These are phyloP conservation scores for Meles meles DNA, from an alignment of 2,113 vertebrate genomes.

Conservation along the genomic window DNA sequence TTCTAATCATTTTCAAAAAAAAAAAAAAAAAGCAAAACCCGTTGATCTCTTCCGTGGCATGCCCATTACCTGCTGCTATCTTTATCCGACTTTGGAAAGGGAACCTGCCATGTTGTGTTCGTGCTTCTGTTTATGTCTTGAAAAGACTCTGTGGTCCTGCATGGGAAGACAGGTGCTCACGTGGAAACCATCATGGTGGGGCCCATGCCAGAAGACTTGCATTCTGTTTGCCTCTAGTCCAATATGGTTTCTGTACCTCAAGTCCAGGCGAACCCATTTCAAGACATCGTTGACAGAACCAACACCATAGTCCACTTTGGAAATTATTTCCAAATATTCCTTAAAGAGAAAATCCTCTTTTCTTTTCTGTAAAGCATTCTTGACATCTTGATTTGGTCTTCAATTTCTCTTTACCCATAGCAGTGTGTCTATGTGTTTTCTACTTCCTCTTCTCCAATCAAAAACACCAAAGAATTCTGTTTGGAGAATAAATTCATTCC, in stretches of 20 bases:
- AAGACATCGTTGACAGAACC: neutral
- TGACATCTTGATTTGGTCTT: neutral
- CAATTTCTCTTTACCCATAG: neutral
- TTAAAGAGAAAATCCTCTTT: neutral
- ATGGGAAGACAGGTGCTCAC: neutral
- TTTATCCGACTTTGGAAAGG: neutral
- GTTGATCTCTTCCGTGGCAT: neutral
- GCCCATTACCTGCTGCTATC: neutral
- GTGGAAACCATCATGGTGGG: neutral
- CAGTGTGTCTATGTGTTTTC: neutral
- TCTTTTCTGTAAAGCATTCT: neutral
- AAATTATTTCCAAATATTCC: neutral
- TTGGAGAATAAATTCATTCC: neutral
- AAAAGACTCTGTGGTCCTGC: neutral
- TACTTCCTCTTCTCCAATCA: too few relatives aligned
- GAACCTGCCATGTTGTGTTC: too few relatives aligned
- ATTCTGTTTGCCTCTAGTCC: neutral
- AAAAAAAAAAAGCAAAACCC: too few relatives aligned
- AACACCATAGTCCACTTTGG: neutral
- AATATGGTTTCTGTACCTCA: accelerated
- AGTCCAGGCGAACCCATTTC: neutral
- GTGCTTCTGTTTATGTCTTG: too few relatives aligned
- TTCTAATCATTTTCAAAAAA: neutral
- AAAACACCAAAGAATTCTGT: neutral
- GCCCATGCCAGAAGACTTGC: neutral